These are phyloP conservation scores for Corapipo altera DNA, from an alignment of 2,113 vertebrate species.

Conservation along the genomic window DNA sequence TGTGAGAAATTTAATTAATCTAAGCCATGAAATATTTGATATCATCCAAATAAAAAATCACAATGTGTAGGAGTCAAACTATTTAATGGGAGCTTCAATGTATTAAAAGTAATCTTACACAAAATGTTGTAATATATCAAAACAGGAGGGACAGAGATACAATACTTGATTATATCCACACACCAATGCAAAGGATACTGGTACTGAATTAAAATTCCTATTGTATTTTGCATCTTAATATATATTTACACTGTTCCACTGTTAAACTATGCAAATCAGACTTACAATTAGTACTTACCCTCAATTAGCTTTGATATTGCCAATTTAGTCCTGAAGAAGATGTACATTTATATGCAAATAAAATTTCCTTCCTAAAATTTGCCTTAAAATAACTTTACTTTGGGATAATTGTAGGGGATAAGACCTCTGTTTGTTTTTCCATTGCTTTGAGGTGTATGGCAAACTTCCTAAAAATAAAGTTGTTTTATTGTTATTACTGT, in stretches of 20 bases:
- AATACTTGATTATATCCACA: background rate
- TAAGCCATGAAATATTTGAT: background rate
- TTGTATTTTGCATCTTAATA: background rate
- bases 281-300: conserved; percentile 1
- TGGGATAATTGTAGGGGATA: background rate
- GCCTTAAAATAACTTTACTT: background rate
- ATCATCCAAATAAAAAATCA: background rate
- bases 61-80: background rate
- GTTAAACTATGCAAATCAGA: conserved; percentile 46
- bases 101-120: background rate
- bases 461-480: background rate
- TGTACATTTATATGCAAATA: conserved; percentile 47
- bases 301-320: conserved; percentile 14
- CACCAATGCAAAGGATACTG: background rate
- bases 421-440: background rate
- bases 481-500: background rate
- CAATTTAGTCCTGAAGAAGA: conserved; percentile 31
- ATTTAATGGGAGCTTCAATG: background rate
- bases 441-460: background rate
- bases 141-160: background rate
- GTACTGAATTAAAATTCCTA: background rate
- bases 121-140: background rate
- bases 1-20: background rate
- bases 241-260: background rate
- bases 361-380: background rate